A percentile compares a stretch with the other conserved stretches of the same genome.
These are phyloP conservation scores for Antheraea yamamai DNA, from an alignment of 2,888 invertebrate species.

Conservation along the genomic window DNA sequence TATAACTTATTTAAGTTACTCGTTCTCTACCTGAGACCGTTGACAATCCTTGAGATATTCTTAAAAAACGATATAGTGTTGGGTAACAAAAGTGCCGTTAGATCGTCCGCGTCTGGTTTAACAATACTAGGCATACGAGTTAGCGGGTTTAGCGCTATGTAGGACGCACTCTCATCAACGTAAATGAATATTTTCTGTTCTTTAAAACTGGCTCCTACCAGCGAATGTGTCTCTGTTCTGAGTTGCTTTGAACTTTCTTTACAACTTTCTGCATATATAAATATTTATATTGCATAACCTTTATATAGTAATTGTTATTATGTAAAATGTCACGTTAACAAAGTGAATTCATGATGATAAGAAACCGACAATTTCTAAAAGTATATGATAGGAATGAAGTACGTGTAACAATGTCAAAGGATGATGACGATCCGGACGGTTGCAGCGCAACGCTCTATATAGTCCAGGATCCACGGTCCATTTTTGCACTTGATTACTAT, in stretches of 20 bases:
- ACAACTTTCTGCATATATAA: not conserved
- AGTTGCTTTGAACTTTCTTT: not conserved
- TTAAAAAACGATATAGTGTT: conserved; percentile 64
- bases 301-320: too few species aligned
- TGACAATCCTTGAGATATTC: conserved; percentile 59
- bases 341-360: too few species aligned
- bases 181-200: conserved; percentile 2
- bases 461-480: too few species aligned
- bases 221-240: not conserved
- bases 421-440: too few species aligned
- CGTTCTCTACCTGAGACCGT: conserved; percentile 31
- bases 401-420: too few species aligned
- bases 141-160: conserved; percentile 61
- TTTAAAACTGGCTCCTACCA: not conserved
- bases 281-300: not conserved
- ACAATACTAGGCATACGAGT: conserved; percentile 60
- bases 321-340: too few species aligned
- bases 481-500: too few species aligned
- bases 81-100: conserved; percentile 76
- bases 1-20: not conserved
- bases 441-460: too few species aligned
- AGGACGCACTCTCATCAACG: conserved; percentile 26
- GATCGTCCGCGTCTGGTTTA: conserved; percentile 59
- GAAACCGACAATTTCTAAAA: too few species aligned
- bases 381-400: too few species aligned